Evolutionary conservation across 2,113 vertebrate genomes (phyloP).

Genomic region (Salminus brasiliensis): DNA sequence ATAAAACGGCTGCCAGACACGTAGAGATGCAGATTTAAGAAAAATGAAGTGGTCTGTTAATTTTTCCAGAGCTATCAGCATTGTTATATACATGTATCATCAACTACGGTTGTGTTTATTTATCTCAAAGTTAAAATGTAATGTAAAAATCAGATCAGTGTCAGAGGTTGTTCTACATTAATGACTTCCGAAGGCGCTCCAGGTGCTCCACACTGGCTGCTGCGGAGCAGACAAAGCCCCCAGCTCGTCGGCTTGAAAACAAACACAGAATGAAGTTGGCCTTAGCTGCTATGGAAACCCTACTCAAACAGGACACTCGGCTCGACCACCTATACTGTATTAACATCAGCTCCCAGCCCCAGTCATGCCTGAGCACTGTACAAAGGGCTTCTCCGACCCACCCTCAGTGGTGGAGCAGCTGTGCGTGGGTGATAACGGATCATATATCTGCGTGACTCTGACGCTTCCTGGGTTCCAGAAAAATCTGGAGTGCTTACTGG

Average conservation of each 20-base stretch:
- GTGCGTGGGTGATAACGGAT: slow-evolving; percentile 35
- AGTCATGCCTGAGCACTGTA: slow-evolving; percentile 8
- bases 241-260: neutral
- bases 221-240: neutral
- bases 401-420: neutral
- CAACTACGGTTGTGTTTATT: no score
- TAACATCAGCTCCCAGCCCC: neutral
- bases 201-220: neutral
- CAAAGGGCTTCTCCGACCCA: neutral
- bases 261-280: neutral
- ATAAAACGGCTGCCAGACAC: no score
- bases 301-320: neutral
- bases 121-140: no score
- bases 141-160: no score
- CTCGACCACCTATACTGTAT: no score
- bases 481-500: neutral
- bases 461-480: slow-evolving; percentile 16
- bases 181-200: no score
- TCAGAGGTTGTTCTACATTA: no score
- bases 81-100: no score
- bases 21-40: no score
- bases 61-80: no score
- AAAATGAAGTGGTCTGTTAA: no score
- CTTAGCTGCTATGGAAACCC: slow-evolving; percentile 19
- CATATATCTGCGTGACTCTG: slow-evolving; percentile 3